phyloP scores from a whole-genome alignment of 2,888 invertebrate genomes.

The Lacanobia oleracea region DNA sequence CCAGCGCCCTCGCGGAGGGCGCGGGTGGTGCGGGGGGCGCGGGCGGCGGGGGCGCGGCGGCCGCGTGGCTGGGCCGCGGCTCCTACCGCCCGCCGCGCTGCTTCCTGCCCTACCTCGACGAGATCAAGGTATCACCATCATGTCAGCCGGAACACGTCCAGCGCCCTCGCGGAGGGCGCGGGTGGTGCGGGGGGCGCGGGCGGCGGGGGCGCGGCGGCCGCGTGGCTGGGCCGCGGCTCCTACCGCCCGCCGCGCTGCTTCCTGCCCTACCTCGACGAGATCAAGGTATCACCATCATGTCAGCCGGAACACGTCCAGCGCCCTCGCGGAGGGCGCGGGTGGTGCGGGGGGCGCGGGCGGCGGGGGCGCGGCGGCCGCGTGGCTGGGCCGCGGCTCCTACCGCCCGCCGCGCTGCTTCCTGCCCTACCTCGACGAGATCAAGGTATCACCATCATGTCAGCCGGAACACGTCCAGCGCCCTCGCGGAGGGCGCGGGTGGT shows the following conservation, averaged over 20 bases:
- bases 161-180: no score
- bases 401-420: constrained; percentile 97
- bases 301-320: no score
- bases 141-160: no score
- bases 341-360: no score
- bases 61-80: constrained; percentile 95
- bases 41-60: constrained; percentile 91
- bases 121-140: constrained; percentile 97
- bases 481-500: no score
- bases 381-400: constrained; percentile 95
- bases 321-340: no score
- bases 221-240: constrained; percentile 95
- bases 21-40: no score
- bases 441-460: no score
- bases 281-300: no score
- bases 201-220: constrained; percentile 92
- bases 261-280: constrained; percentile 98
- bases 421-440: constrained; percentile 98
- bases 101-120: constrained; percentile 98
- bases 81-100: constrained; percentile 96
- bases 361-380: constrained; percentile 93
- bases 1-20: no score
- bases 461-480: no score
- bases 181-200: no score
- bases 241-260: constrained; percentile 97